A percentile compares a stretch with the other conserved stretches of the same genome.
Conservation (phyloP, 1,140 invertebrate genomes). For the Habropoda laboriosa region DNA sequence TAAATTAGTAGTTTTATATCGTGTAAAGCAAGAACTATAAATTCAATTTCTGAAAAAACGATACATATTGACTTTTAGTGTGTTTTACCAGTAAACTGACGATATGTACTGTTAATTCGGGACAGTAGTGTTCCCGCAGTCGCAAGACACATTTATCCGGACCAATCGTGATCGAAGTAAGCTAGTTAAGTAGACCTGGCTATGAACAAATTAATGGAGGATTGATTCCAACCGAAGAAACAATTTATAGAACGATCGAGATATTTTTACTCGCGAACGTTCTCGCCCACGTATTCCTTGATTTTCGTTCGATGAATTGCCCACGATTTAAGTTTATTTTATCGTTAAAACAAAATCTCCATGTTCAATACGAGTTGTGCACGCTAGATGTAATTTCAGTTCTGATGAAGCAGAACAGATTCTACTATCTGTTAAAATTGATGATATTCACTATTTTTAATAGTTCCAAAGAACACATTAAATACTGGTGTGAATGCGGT, state of each 20-base stretch:
- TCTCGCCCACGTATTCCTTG: slow-evolving; percentile 16
- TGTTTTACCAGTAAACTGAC: neutral
- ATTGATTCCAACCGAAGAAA: slow-evolving; percentile 30
- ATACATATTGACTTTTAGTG: too few relatives aligned
- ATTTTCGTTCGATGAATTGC: slow-evolving; percentile 6
- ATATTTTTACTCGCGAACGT: slow-evolving; percentile 31
- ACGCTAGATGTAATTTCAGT: neutral
- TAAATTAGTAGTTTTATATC: too few relatives aligned
- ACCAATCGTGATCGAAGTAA: slow-evolving; percentile 3
- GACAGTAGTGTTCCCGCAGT: neutral
- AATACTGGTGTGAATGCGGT: too few relatives aligned
- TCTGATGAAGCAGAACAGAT: neutral
- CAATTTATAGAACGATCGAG: slow-evolving; percentile 44
- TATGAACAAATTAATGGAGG: slow-evolving; percentile 37
- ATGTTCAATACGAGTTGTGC: neutral
- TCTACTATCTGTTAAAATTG: neutral
- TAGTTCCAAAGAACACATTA: neutral
- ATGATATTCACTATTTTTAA: neutral
- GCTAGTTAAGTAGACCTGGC: slow-evolving; percentile 15
- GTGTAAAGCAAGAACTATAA: too few relatives aligned
- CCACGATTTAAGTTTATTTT: neutral
- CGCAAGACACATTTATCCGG: neutral
- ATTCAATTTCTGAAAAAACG: too few relatives aligned
- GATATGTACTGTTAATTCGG: neutral
- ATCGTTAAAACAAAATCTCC: neutral